phyloP scores from a whole-genome alignment of 2,113 vertebrate species.

The Onychostruthus taczanowskii region DNA sequence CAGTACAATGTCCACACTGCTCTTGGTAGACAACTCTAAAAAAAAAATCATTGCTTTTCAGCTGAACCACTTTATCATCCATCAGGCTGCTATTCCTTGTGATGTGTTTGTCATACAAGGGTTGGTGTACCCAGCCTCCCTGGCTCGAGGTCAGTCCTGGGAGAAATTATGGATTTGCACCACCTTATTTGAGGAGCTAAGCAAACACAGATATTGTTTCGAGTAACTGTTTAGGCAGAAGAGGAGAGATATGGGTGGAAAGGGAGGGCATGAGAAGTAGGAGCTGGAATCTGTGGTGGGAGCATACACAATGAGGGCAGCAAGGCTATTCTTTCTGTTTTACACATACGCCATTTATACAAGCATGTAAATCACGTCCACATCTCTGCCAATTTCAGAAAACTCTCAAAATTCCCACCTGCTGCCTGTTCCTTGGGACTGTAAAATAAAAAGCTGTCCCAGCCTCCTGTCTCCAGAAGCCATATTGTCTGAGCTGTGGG shows the following conservation, averaged over 20 bases:
- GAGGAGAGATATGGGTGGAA: background rate
- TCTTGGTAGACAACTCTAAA: background rate
- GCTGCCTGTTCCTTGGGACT: background rate
- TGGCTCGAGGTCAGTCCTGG: background rate
- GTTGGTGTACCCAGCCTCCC: background rate
- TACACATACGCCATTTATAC: background rate
- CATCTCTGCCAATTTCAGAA: background rate
- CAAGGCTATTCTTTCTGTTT: background rate
- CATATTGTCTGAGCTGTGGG: background rate
- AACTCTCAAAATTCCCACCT: background rate
- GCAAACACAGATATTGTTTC: fast-evolving
- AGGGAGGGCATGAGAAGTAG: background rate
- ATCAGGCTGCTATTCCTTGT: background rate
- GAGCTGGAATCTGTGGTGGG: background rate
- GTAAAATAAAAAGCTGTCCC: background rate
- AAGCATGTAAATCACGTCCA: background rate
- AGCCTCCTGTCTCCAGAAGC: background rate
- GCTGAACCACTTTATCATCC: background rate
- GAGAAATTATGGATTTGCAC: background rate
- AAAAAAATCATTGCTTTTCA: background rate
- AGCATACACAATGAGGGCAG: background rate
- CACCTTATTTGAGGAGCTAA: background rate
- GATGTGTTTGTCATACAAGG: fast-evolving
- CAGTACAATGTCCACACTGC: fast-evolving
- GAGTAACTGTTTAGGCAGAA: background rate